Base-by-base conservation (phyloP, 2,888 invertebrate genomes). In the Stenolophus ochropezus region DNA sequence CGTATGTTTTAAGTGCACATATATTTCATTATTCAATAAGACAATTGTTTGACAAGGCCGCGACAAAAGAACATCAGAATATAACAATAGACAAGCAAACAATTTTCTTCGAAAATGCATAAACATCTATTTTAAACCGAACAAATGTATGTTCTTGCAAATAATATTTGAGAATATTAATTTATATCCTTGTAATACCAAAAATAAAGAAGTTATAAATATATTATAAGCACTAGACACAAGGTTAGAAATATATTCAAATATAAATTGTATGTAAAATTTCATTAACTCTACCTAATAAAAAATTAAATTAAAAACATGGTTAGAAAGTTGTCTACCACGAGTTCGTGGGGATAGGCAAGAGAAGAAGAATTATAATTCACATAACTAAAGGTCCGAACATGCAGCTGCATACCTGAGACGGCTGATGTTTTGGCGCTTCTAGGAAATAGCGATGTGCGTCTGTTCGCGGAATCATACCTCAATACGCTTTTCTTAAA, bases 361-460 rank as follows among this genome's bases (percentile, higher is more conserved):
- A 75, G 61, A 6, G 58, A 58, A 61, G n/a, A 61, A 61, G 77
- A 69, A 78, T 78, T 78, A 65, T 78, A 78, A 69, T 78, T 65
- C 78, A 47, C 61, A 69, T 51, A 56, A 33, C 27, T 20, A 16
- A 47, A 69, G 65, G 65, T 69, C 33, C 65, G 65, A 53, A 42
- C 58, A 49, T 75, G 75, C 81, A 81, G 81, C 81, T 81, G 81
- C 81, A 81, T 81, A 81, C 81, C 81, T 81, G 81, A 75, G 58
- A 47, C 51, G 49, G 47, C 58, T 80, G 80, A 80, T 80, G 81
- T 81, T 81, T 81, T 75, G 81, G 81, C 33, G 75, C 51, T 81
- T 81, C 81, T 81, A 75, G 75, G 81, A 81, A 81, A 51, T 49
- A 71, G 14, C 53, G 58, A 18, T 56, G 56, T 56, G 71, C 51